Percentiles rank a stretch among this genome's conserved stretches.
Evolutionary conservation across 2,113 vertebrate genomes (phyloP).

Genomic region (Leucopternis melanops): DNA sequence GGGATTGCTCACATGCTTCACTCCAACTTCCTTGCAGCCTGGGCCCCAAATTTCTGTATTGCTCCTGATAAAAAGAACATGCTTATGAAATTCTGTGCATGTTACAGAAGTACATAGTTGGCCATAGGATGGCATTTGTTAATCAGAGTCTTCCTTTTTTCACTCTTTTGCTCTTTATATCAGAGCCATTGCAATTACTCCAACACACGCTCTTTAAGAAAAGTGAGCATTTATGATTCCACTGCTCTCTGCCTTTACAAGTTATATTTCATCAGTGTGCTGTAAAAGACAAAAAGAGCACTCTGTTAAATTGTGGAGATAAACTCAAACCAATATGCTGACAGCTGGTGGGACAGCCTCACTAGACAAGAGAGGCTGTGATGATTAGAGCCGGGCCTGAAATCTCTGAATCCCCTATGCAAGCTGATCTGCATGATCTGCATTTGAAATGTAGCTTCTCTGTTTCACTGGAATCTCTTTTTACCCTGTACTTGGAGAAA

Average conservation of each 20-base stretch:
- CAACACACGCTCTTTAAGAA: not conserved
- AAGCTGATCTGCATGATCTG: not conserved
- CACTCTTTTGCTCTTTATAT: not conserved
- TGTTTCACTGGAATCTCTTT: not conserved
- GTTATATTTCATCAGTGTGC: not conserved
- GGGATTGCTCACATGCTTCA: not conserved
- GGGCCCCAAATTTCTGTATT: not conserved
- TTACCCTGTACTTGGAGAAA: not conserved
- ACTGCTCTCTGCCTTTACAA: not conserved
- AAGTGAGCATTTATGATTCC: not conserved
- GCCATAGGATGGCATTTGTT: not conserved
- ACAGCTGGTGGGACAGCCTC: not conserved
- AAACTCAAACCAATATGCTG: not conserved
- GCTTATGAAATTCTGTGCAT: not conserved
- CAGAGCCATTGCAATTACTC: not conserved
- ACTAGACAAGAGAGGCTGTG: not conserved
- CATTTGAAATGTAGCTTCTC: not conserved
- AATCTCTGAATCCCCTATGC: not conserved
- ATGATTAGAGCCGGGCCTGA: not conserved
- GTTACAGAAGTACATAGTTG: not conserved
- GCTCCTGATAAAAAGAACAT: not conserved
- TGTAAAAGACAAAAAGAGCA: not conserved
- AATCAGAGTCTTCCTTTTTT: not conserved
- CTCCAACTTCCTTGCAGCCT: not conserved
- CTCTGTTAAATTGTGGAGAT: not conserved